A percentile compares a stretch with the other conserved stretches of the same genome.
These are phyloP conservation scores for Cybosia mesomella DNA, from an alignment of 2,888 invertebrate genomes.

Conservation along the genomic window DNA sequence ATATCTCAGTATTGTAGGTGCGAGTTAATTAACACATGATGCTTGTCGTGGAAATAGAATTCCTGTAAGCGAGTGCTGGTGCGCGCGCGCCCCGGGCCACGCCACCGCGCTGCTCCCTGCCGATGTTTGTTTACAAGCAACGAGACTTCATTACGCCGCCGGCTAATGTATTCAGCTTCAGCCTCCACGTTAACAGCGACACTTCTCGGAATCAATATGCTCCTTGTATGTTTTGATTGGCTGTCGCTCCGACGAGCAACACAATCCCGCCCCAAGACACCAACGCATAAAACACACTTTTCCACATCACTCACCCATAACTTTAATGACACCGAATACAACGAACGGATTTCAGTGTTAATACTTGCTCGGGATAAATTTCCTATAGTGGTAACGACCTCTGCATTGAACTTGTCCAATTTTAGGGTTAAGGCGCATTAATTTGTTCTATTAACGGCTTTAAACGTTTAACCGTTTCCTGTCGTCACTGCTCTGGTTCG, in stretches of 20 bases:
- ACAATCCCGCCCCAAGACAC: constrained; percentile 67
- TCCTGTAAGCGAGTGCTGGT: constrained; percentile 77
- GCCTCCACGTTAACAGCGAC: constrained; percentile 87
- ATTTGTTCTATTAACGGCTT: constrained; percentile 85
- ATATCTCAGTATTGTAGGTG: constrained; percentile 87
- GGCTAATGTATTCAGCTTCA: constrained; percentile 88
- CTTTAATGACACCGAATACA: constrained; percentile 85
- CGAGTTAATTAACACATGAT: constrained; percentile 87
- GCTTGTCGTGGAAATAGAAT: constrained; percentile 86
- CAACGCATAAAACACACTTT: constrained; percentile 72
- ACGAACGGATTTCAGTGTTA: constrained; percentile 86
- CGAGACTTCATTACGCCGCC: constrained; percentile 87
- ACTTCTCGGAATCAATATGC: constrained; percentile 88
- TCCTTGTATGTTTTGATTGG: constrained; percentile 87
- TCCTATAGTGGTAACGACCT: constrained; percentile 86
- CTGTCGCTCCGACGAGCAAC: constrained; percentile 66
- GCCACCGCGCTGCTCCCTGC: constrained; percentile 61
- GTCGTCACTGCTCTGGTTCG: constrained; percentile 69
- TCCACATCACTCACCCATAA: constrained; percentile 57
- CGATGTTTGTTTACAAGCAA: constrained; percentile 86
- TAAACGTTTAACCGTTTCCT: constrained; percentile 84
- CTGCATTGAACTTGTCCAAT: constrained; percentile 86
- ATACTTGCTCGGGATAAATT: constrained; percentile 84
- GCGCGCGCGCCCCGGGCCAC: constrained; percentile 79
- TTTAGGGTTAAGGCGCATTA: constrained; percentile 85